These are phyloP conservation scores for Trichacis sp. DNA, from an alignment of 2,888 invertebrate genomes.

Conservation along the genomic window DNA sequence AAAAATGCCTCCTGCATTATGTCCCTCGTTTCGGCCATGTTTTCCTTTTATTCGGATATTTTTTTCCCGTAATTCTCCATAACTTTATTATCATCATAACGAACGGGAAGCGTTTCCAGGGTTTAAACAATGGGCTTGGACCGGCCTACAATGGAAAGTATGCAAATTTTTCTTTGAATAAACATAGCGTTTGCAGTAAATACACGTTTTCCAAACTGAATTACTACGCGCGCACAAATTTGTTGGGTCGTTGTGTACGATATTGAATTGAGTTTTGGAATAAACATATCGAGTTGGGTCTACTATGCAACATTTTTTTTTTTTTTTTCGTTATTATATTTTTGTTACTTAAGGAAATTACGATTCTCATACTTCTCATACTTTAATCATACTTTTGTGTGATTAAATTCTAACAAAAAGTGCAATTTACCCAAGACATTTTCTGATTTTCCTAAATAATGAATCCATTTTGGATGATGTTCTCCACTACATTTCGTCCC, in stretches of 20 bases:
- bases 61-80: slow-evolving; percentile 38
- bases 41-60: slow-evolving; percentile 27
- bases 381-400: too few species aligned
- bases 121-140: slow-evolving; percentile 40
- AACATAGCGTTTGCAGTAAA: slow-evolving; percentile 43
- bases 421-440: too few species aligned
- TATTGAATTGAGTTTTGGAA: slow-evolving; percentile 34
- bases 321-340: too few species aligned
- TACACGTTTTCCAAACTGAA: slow-evolving; percentile 19
- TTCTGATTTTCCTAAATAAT: too few species aligned
- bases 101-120: slow-evolving; percentile 41
- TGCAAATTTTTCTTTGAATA: slow-evolving; percentile 45
- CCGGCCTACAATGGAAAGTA: slow-evolving; percentile 38
- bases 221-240: slow-evolving; percentile 31
- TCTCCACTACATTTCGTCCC: too few species aligned
- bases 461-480: too few species aligned
- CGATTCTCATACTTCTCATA: too few species aligned
- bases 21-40: slow-evolving; percentile 24
- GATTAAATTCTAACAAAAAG: too few species aligned
- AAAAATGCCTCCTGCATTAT: slow-evolving; percentile 23
- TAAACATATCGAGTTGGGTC: slow-evolving; percentile 34
- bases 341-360: too few species aligned
- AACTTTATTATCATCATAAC: slow-evolving; percentile 44
- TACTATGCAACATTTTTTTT: too few species aligned
- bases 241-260: slow-evolving; percentile 29